Evolutionary conservation across 2,113 vertebrate species (phyloP).

Genomic region (Aepyceros melampus): DNA sequence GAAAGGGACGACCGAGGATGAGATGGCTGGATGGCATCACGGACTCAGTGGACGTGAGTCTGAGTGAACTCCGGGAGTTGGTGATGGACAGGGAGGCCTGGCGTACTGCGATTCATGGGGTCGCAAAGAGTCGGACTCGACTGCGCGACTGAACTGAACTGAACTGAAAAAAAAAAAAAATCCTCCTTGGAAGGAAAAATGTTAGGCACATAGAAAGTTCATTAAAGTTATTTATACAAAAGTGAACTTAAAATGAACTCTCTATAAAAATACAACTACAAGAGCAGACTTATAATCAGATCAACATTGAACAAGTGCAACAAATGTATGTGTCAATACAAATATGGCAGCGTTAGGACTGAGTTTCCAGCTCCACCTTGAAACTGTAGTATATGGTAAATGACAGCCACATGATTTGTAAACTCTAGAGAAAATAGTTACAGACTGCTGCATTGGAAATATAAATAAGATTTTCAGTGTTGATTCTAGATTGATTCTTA

Average conservation of each 20-base stretch:
- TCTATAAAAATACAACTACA: not conserved
- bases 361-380: not conserved
- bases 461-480: not conserved
- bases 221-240: not conserved
- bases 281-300: not conserved
- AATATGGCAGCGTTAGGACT: not conserved
- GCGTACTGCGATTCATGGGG: too few relatives aligned
- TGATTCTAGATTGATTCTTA: not conserved
- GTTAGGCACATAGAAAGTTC: not conserved
- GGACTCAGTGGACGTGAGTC: too few relatives aligned
- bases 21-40: too few relatives aligned
- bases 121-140: too few relatives aligned
- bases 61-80: too few relatives aligned
- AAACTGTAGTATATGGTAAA: not conserved
- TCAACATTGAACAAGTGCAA: not conserved
- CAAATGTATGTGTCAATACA: not conserved
- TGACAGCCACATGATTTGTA: fast-evolving
- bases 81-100: too few relatives aligned
- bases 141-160: too few relatives aligned
- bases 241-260: not conserved
- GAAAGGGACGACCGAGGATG: too few relatives aligned
- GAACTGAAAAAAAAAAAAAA: not conserved
- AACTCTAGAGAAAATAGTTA: not conserved
- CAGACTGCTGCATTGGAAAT: not conserved
- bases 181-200: not conserved